Evolutionary conservation across 1,140 invertebrate species (phyloP).

Genomic region (Apolygus lucorum): DNA sequence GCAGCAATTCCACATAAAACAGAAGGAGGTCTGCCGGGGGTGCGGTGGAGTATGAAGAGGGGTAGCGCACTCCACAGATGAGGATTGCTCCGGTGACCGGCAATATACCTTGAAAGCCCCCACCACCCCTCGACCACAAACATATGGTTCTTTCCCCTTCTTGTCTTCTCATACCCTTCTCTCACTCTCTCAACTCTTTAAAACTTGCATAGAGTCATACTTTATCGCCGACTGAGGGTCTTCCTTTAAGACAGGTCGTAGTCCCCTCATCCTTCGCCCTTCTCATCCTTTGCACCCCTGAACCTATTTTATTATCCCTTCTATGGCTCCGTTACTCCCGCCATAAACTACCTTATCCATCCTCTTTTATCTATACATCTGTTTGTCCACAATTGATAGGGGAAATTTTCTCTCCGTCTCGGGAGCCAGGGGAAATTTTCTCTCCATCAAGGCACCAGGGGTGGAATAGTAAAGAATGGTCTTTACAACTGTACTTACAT

Average conservation of each 20-base stretch:
- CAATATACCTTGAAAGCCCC: constrained; percentile 15
- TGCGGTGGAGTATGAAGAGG: neutral
- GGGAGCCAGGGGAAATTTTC: neutral
- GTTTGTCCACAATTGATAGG: constrained; percentile 1
- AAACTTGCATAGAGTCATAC: constrained; percentile 1
- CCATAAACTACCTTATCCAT: constrained; percentile 1
- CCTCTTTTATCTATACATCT: neutral
- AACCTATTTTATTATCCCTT: neutral
- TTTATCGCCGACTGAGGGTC: neutral
- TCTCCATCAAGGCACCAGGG: neutral
- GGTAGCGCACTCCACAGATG: neutral
- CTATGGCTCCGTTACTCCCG: neutral
- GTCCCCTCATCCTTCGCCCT: neutral
- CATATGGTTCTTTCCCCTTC: neutral
- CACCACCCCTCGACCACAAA: neutral
- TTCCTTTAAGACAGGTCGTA: neutral
- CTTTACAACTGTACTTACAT: neutral
- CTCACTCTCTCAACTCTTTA: neutral
- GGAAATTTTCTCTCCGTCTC: neutral
- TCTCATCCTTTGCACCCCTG: too few species aligned
- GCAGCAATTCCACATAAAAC: constrained; percentile 18
- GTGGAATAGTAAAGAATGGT: neutral
- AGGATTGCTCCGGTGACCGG: constrained; percentile 8
- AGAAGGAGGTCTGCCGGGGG: neutral
- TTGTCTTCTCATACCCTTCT: constrained; percentile 4